Percentiles rank a stretch among this genome's conserved stretches.
phyloP scores from a whole-genome alignment of 2,113 vertebrate genomes.

The Tenrec ecaudatus region DNA sequence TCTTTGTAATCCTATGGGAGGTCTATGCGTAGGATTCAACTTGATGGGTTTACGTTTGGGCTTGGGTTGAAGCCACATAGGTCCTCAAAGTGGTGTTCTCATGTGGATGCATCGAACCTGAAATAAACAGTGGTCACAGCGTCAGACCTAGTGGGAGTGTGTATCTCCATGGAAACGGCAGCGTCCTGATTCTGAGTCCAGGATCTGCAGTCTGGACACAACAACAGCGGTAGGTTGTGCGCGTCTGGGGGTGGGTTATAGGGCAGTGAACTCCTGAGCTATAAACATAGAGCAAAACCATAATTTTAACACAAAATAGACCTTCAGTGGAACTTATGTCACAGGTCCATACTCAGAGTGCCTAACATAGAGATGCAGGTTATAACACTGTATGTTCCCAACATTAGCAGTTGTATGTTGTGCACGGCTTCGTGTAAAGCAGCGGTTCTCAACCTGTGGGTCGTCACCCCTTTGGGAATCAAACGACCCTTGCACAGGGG shows the following conservation, averaged over 20 bases:
- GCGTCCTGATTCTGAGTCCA: too few relatives aligned
- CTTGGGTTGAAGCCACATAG: not conserved
- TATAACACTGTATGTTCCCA: not conserved
- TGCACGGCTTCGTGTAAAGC: not conserved
- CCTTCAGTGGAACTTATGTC: not conserved
- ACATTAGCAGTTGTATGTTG: not conserved
- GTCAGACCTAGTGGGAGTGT: not conserved
- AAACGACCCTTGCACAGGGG: too few relatives aligned
- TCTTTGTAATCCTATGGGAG: too few relatives aligned
- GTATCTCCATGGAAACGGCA: not conserved
- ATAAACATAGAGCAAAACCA: not conserved
- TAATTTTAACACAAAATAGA: not conserved
- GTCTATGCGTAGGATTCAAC: too few relatives aligned
- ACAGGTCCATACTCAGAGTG: not conserved
- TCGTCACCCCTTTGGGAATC: too few relatives aligned
- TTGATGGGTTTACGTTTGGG: not conserved
- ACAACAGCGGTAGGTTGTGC: too few relatives aligned
- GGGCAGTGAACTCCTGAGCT: too few relatives aligned
- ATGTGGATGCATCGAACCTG: not conserved
- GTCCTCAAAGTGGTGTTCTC: too few relatives aligned
- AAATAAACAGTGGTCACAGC: too few relatives aligned
- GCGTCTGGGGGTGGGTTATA: too few relatives aligned
- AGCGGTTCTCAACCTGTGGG: too few relatives aligned
- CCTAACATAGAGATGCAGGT: not conserved
- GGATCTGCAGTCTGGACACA: too few relatives aligned